These are phyloP conservation scores for Recurvirostra avosetta DNA, from an alignment of 2,113 vertebrate genomes.

Conservation along the genomic window DNA sequence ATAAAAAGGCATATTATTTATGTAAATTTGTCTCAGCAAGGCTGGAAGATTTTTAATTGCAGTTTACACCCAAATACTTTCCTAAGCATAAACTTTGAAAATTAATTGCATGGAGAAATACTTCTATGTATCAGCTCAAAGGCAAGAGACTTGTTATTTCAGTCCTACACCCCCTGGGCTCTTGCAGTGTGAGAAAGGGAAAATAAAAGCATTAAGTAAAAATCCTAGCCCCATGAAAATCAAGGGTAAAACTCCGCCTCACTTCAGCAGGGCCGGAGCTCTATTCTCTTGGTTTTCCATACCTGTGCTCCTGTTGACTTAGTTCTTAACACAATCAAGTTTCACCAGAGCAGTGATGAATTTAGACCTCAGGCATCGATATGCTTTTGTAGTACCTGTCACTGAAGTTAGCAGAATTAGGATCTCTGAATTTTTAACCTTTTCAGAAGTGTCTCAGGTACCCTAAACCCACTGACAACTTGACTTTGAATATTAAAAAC, in stretches of 20 bases:
- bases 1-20: not conserved
- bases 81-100: not conserved
- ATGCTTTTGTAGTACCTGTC: not conserved
- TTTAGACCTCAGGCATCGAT: not conserved
- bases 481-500: not conserved
- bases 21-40: not conserved
- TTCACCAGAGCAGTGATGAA: not conserved
- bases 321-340: not conserved
- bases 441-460: not conserved
- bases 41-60: not conserved
- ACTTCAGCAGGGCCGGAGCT: not conserved
- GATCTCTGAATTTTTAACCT: not conserved
- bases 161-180: not conserved
- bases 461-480: not conserved
- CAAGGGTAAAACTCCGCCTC: not conserved
- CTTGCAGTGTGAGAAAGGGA: not conserved
- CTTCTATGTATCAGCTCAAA: not conserved
- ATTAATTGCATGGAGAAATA: not conserved
- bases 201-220: not conserved
- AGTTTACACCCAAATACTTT: not conserved
- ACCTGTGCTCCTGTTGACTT: not conserved
- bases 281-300: not conserved
- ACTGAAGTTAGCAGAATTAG: not conserved
- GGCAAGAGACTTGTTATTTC: not conserved
- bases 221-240: not conserved